phyloP scores from a whole-genome alignment of 2,888 invertebrate genomes.

The Malachius bipustulatus region DNA sequence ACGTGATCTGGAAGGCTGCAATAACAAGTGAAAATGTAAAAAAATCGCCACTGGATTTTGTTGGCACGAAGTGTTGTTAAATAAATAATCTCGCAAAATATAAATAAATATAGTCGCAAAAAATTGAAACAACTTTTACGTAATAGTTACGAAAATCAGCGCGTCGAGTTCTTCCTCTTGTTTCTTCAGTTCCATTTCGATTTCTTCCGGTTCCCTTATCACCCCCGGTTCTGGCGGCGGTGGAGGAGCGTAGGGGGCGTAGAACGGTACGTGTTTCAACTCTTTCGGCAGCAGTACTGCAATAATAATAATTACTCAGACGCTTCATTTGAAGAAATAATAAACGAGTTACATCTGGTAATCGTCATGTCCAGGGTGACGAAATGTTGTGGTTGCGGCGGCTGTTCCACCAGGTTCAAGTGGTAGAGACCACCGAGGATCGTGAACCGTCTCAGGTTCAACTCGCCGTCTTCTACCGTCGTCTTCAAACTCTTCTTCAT shows the following conservation, averaged over 20 bases:
- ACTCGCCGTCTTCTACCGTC: slow-evolving; percentile 42
- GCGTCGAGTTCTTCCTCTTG: slow-evolving; percentile 64
- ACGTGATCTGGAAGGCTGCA: slow-evolving; percentile 31
- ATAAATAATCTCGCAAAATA: too few relatives aligned
- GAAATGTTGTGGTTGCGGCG: slow-evolving; percentile 61
- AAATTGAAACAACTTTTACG: slow-evolving; percentile 41
- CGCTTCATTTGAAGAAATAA: not conserved
- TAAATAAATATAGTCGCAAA: not conserved
- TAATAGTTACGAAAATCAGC: slow-evolving; percentile 55
- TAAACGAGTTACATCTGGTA: slow-evolving; percentile 43
- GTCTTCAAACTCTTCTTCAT: not conserved
- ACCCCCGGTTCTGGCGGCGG: slow-evolving; percentile 52
- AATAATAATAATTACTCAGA: slow-evolving; percentile 17
- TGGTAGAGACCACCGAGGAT: slow-evolving; percentile 67
- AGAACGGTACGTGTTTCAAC: slow-evolving; percentile 48
- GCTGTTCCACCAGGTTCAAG: slow-evolving; percentile 61
- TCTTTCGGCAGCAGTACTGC: slow-evolving; percentile 48
- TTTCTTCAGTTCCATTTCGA: slow-evolving; percentile 64
- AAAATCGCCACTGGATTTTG: too few relatives aligned
- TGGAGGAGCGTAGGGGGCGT: slow-evolving; percentile 56
- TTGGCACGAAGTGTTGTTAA: too few relatives aligned
- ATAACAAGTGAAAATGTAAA: too few relatives aligned
- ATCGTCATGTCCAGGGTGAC: slow-evolving; percentile 37
- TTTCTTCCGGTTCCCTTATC: slow-evolving; percentile 62
- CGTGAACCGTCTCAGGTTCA: slow-evolving; percentile 63